phyloP scores from a whole-genome alignment of 2,888 invertebrate species.

The Macrophya alboannulata region DNA sequence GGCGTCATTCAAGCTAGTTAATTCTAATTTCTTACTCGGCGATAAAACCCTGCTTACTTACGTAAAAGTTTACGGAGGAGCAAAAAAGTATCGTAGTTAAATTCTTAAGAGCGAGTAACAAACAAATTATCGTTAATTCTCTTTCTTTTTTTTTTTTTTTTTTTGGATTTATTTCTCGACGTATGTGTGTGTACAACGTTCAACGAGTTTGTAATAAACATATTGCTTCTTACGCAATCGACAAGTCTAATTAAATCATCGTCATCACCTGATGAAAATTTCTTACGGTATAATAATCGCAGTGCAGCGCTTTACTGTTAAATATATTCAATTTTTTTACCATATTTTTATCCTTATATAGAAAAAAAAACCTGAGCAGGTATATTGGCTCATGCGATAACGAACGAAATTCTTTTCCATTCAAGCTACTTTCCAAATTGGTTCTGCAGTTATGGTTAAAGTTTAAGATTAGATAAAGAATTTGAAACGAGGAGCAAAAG shows the following conservation, averaged over 20 bases:
- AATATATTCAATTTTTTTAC: neutral
- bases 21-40: neutral
- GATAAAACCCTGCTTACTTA: neutral
- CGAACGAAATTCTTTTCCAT: constrained; percentile 6
- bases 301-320: neutral
- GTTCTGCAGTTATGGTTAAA: neutral
- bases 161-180: neutral
- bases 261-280: neutral
- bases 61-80: constrained; percentile 14
- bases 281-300: neutral
- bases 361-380: neutral
- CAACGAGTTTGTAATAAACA: neutral
- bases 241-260: constrained; percentile 4
- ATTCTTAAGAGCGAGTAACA: neutral
- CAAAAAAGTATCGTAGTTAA: neutral
- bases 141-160: neutral
- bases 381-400: neutral
- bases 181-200: neutral
- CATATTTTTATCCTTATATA: neutral
- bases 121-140: neutral
- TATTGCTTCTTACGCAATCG: constrained; percentile 27
- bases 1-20: constrained; percentile 16
- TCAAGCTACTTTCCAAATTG: constrained; percentile 8
- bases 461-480: neutral
- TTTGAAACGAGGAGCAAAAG: neutral